phyloP scores from a whole-genome alignment of 2,888 invertebrate genomes.

The Dynastes grantii region DNA sequence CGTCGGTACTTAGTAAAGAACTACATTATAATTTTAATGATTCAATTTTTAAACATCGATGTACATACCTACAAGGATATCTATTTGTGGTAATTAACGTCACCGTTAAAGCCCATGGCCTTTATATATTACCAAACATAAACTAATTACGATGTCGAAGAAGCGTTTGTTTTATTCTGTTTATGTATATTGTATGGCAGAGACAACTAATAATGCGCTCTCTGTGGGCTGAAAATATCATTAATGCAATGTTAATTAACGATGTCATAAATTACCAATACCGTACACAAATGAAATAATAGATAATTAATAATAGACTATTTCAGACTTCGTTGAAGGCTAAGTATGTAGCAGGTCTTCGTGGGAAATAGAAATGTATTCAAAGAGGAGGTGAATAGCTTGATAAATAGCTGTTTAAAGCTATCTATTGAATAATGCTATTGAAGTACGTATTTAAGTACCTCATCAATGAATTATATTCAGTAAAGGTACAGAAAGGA shows the following conservation, averaged over 20 bases:
- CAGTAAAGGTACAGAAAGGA: not conserved
- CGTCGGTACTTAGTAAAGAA: constrained; percentile 39
- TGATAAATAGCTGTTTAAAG: constrained; percentile 8
- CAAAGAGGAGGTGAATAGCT: constrained; percentile 1
- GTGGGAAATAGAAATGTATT: not conserved
- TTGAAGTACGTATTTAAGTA: not conserved
- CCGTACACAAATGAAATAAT: constrained; percentile 38
- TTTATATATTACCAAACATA: constrained; percentile 40
- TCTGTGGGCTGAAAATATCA: constrained; percentile 35
- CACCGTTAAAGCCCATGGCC: constrained; percentile 32
- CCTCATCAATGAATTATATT: not conserved
- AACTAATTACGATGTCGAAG: constrained; percentile 41
- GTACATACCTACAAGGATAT: constrained; percentile 34
- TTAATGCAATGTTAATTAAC: constrained; percentile 42
- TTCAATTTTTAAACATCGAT: constrained; percentile 48
- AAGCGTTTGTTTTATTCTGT: constrained; percentile 29
- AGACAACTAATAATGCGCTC: constrained; percentile 19
- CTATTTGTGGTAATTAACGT: constrained; percentile 46
- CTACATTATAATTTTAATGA: constrained; percentile 46
- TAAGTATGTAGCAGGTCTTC: not conserved
- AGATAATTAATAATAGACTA: constrained; percentile 40
- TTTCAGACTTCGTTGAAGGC: constrained; percentile 1
- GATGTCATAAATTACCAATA: constrained; percentile 36
- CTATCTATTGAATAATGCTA: not conserved
- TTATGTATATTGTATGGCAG: constrained; percentile 1